A percentile compares a stretch with the other conserved stretches of the same genome.
Evolutionary conservation across 2,888 invertebrate species (phyloP).

Genomic region (Fragum sueziense): DNA sequence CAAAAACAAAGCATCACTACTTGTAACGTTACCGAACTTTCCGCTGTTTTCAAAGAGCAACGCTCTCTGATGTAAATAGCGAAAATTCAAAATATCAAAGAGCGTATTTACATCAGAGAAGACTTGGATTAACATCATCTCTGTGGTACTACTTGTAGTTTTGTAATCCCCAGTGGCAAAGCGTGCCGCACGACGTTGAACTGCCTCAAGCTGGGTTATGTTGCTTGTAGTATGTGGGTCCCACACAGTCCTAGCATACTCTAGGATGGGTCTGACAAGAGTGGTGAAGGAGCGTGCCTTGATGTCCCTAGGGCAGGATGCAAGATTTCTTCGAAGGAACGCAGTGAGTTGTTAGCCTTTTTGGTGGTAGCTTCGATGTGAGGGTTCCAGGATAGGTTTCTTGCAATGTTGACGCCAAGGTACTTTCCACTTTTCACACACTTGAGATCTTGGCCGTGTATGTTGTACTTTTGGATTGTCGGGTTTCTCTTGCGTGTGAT

Average conservation of each 20-base stretch:
- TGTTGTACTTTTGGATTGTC: background rate
- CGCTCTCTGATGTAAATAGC: too few species aligned
- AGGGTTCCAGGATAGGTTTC: conserved; percentile 15
- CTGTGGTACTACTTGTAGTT: background rate
- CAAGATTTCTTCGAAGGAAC: background rate
- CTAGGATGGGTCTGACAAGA: conserved; percentile 11
- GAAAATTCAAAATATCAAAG: too few species aligned
- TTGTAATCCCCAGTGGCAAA: background rate
- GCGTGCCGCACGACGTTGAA: background rate
- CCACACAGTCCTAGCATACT: conserved; percentile 17
- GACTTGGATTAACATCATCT: too few species aligned
- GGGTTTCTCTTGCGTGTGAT: conserved; percentile 34
- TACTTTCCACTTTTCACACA: conserved; percentile 5
- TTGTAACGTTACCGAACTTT: too few species aligned
- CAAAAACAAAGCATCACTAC: too few species aligned
- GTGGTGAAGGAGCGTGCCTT: conserved; percentile 22
- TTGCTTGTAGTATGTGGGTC: background rate
- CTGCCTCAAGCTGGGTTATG: background rate
- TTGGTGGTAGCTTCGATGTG: background rate
- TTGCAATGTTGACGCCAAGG: conserved; percentile 6
- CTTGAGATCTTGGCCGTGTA: background rate
- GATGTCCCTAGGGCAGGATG: background rate
- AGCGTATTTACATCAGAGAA: too few species aligned
- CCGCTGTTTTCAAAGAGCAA: too few species aligned
- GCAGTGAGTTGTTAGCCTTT: background rate